Conservation (phyloP, 2,888 invertebrate species). For the Drosophila mettleri region DNA sequence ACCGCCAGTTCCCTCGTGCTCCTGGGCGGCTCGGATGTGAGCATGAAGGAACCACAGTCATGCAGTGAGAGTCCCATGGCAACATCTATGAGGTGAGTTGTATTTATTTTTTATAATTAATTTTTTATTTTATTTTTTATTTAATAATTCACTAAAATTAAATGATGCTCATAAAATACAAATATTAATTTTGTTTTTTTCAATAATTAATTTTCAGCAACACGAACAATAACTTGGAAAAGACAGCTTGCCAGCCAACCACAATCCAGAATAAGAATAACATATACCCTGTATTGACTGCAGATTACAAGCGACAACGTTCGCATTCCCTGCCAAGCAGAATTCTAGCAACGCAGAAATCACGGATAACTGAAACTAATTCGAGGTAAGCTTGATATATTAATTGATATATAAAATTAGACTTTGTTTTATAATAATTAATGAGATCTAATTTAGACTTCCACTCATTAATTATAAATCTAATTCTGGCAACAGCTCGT, state of each 20-base stretch:
- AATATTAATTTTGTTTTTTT: neutral
- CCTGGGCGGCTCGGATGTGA: constrained; percentile 81
- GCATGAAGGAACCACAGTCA: constrained; percentile 16
- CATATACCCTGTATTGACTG: constrained; percentile 8
- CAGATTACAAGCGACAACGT: constrained; percentile 47
- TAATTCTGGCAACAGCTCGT: neutral
- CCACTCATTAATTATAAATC: neutral
- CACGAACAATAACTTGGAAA: constrained; percentile 9
- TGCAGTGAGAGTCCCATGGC: neutral
- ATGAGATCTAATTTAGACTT: neutral
- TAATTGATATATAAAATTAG: neutral
- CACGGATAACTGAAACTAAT: constrained; percentile 18
- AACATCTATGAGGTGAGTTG: constrained; percentile 32
- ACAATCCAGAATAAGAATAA: constrained; percentile 5
- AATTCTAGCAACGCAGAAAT: constrained; percentile 47
- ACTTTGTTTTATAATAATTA: neutral
- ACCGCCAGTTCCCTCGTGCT: constrained; percentile 75
- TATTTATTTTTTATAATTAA: neutral
- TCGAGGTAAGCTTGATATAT: constrained; percentile 32
- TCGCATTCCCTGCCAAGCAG: constrained; percentile 74
- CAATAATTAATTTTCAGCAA: neutral
- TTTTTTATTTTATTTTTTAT: too few relatives aligned
- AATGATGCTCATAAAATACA: neutral
- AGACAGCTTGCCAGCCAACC: neutral
- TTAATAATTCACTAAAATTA: too few relatives aligned